phyloP scores from a whole-genome alignment of 2,113 vertebrate species.

The Neofelis nebulosa region DNA sequence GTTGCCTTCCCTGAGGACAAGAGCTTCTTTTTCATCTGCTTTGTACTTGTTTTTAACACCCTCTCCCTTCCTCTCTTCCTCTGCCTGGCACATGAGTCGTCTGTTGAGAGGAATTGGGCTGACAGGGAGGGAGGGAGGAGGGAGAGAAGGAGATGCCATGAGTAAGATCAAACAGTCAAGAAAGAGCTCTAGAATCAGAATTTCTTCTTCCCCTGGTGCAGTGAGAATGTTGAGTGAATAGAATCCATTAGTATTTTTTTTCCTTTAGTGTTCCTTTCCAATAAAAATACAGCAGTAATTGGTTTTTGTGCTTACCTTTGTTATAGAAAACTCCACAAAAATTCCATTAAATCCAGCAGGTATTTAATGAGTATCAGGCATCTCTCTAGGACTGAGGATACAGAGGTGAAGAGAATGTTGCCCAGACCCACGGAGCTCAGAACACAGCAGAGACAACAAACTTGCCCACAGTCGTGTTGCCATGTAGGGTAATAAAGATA shows the following conservation, averaged over 20 bases:
- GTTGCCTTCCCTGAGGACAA: not conserved
- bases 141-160: not conserved
- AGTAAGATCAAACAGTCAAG: not conserved
- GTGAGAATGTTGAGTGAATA: not conserved
- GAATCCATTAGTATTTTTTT: not conserved
- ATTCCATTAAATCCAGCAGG: not conserved
- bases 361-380: not conserved
- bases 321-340: not conserved
- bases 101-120: not conserved
- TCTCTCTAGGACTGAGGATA: not conserved
- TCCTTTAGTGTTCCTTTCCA: not conserved
- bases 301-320: not conserved
- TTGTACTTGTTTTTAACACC: not conserved
- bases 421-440: not conserved
- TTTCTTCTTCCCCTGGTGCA: not conserved
- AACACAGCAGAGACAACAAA: not conserved
- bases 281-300: not conserved
- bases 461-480: rapidly evolving
- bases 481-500: too few relatives aligned
- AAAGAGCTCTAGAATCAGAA: not conserved
- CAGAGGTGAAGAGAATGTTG: not conserved
- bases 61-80: not conserved
- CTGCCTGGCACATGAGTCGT: not conserved
- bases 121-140: not conserved
- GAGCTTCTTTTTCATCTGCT: not conserved